Evolutionary conservation across 2,113 vertebrate genomes (phyloP), one percentile per base, ranked within the genome.

Genomic region (Syngnathus floridae): DNA sequence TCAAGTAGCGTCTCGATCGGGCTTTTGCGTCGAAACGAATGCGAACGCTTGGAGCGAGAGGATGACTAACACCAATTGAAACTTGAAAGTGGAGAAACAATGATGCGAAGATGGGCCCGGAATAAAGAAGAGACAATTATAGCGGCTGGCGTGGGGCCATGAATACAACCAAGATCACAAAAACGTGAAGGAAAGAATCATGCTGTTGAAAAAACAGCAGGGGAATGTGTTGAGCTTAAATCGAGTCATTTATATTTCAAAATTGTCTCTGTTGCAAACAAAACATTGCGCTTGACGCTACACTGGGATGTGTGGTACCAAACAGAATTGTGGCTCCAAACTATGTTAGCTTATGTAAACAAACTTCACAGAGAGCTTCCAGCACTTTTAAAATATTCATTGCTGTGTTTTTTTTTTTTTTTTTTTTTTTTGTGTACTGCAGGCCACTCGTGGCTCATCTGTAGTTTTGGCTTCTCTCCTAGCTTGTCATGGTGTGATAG

Each of bases 121-220:
- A 72, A 54, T 61, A 41, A 55, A 73, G 62, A 72, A 62, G 59
- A 62, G 62, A 57, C 49, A 64, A 45, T 64, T 52, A 62, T 31
- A 26, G 54, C 79, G 21, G 61, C 65, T 81, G 36, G 73, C 38
- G 69, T 71, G 57, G 66, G 57, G 26, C 51, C 68, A 73, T 79
- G 79, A 81, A 83, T 83, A 78, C 78, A 74, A 57, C 48, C 74
- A 79, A 78, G 26, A 77, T 64, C 49, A 77, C 64, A 31, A 31
- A 31, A 31, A 31, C 2, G 26, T 31, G 70, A 60, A n/a, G 75
- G 57, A 43, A 49, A 75, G 79, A 70, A 78, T 84, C 71, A 69
- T 11, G 75, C 80, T 84, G 75, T 76, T 40, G 64, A n/a, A 4
- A 62, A 66, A 72, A 69, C 71, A 36, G 61, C 55, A 58, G 60